phyloP scores from a whole-genome alignment of 2,113 vertebrate species.

The Orientallactaga bullata region DNA sequence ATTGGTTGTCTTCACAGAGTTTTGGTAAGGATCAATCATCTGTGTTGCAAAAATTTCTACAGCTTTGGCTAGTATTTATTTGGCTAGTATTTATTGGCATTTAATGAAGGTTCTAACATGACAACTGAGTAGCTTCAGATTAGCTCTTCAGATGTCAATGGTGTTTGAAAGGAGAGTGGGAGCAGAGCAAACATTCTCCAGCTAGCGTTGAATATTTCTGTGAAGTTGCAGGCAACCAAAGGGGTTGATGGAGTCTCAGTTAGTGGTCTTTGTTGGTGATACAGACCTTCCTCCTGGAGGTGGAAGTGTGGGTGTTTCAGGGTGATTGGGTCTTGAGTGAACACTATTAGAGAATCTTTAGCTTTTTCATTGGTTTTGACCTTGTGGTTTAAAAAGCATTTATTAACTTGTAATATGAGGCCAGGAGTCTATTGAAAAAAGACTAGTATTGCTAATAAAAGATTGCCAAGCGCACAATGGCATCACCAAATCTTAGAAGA shows the following conservation, averaged over 20 bases:
- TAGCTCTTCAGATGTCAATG: not conserved
- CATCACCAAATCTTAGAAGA: conserved; percentile 1
- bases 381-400: not conserved
- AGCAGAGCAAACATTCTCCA: not conserved
- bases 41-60: not conserved
- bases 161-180: not conserved
- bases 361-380: not conserved
- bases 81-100: conserved; percentile 20
- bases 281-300: not conserved
- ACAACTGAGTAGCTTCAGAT: conserved; percentile 4
- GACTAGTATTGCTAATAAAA: not conserved
- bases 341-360: not conserved
- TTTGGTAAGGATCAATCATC: not conserved
- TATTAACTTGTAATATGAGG: not conserved
- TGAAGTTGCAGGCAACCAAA: not conserved
- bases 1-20: not conserved
- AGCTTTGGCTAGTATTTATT: conserved; percentile 34
- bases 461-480: not conserved
- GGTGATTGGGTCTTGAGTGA: no score
- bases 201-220: not conserved
- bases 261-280: not conserved
- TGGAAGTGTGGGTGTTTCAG: not conserved
- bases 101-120: conserved; percentile 45
- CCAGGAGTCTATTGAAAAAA: not conserved
- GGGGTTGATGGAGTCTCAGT: not conserved